These are phyloP conservation scores for Larimichthys polyactis DNA, from an alignment of 2,113 vertebrate genomes.

Conservation along the genomic window DNA sequence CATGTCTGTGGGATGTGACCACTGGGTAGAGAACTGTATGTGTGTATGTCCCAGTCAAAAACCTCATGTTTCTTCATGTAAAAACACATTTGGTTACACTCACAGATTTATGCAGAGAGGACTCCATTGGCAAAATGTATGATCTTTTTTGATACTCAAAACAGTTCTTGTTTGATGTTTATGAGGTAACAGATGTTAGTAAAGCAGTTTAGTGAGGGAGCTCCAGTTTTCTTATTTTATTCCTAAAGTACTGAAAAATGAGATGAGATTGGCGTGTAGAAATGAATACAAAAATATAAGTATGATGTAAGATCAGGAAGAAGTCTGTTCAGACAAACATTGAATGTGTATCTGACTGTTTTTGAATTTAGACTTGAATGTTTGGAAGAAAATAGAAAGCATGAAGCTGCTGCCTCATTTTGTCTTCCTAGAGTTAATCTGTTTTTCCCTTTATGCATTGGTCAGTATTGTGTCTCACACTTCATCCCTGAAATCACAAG, in stretches of 20 bases:
- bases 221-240: neutral
- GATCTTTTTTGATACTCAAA: neutral
- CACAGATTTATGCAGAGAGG: neutral
- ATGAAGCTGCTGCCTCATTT: neutral
- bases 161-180: neutral
- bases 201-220: too few relatives aligned
- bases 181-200: neutral
- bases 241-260: too few relatives aligned
- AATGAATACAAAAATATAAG: too few relatives aligned
- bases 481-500: too few relatives aligned
- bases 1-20: conserved; percentile 12
- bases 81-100: too few relatives aligned
- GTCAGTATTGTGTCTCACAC: too few relatives aligned
- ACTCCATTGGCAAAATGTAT: neutral
- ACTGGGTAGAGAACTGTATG: neutral
- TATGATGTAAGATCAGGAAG: too few relatives aligned
- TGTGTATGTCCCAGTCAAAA: neutral
- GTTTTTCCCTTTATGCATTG: too few relatives aligned
- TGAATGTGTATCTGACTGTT: too few relatives aligned
- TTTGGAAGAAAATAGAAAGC: neutral
- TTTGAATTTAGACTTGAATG: neutral
- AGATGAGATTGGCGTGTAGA: too few relatives aligned
- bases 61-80: neutral
- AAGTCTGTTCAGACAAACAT: too few relatives aligned
- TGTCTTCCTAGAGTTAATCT: too few relatives aligned